A percentile compares a stretch with the other conserved stretches of the same genome.
phyloP scores from a whole-genome alignment of 2,888 invertebrate genomes.

The Euplexia lucipara region DNA sequence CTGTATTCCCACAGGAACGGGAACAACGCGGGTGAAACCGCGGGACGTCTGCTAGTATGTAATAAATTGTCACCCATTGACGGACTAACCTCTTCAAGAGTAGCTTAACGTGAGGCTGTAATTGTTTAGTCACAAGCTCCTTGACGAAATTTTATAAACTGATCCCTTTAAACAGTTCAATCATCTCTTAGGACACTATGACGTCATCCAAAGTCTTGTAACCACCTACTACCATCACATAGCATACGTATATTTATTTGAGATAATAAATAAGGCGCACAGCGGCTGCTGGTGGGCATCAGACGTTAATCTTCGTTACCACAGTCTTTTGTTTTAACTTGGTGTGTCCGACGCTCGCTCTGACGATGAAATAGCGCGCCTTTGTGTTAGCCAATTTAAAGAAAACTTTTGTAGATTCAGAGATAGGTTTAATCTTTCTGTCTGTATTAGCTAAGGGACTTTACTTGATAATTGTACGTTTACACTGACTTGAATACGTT shows the following conservation, averaged over 20 bases:
- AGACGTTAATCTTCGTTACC: conserved; percentile 49
- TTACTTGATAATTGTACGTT: background rate
- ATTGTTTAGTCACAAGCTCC: too few species aligned
- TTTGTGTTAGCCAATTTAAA: conserved; percentile 29
- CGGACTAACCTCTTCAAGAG: too few species aligned
- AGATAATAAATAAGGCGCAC: conserved; percentile 26
- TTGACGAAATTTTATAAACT: too few species aligned
- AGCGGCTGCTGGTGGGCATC: conserved; percentile 9
- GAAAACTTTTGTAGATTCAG: conserved; percentile 11
- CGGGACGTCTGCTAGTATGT: too few species aligned
- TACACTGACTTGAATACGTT: background rate
- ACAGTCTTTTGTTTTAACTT: conserved; percentile 52
- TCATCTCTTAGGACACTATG: conserved; percentile 6
- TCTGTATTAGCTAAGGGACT: background rate
- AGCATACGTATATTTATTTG: conserved; percentile 9
- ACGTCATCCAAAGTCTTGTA: conserved; percentile 27
- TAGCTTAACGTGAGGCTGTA: too few species aligned
- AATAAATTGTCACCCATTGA: too few species aligned
- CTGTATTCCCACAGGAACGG: too few species aligned
- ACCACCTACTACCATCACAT: background rate
- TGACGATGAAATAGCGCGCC: conserved; percentile 36
- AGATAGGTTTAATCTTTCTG: conserved; percentile 19
- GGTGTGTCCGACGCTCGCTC: conserved; percentile 8
- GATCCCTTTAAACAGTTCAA: background rate
- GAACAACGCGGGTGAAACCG: too few species aligned